Evolutionary conservation across 2,113 vertebrate species (phyloP), one percentile per base, ranked within the genome.

Genomic region (Cairina moschata): DNA sequence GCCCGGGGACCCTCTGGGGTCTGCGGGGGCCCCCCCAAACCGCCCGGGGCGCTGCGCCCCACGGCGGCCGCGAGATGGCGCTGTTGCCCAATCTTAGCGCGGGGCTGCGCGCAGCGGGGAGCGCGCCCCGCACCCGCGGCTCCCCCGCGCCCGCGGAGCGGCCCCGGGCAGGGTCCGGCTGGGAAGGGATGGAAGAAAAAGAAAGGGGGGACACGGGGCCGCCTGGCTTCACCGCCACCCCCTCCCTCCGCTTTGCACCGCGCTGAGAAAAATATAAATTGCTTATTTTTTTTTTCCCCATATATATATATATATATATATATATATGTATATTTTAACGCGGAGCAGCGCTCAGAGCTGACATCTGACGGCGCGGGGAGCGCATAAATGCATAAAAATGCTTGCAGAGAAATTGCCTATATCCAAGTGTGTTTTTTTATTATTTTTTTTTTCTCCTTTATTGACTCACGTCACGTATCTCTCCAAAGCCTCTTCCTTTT

Each of bases 381-480:
- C 1, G n/a, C 62, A 56, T 66, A 74, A 80, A 73, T 36, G 67
- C 67, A 13, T 68, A 62, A 86, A 91, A 86, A 86, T 11, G 63
- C 90, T 86, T 38, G 89, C 69, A 9, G 63, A 82, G 40, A 82
- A 91, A 86, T 76, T 32, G 55, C 90, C 63, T 56, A 3, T 82
- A 82, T 82, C 21, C 25, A 69, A 86, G 76, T 10, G 26, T 36
- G 44, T 1, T 10, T 23, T 40, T 34, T 22, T 55, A 42, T 17
- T 28, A 4, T 50, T 23, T 34, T 12, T 28, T 20, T 12, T 18
- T 32, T 34, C 8, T 52, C 73, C 56, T 76, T 92, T 87, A 87
- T 92, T 92, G 69, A 71, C 36, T 21, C 90, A n/a, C 32, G 9
- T 92, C 90, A 88, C 90, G 90, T 92, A 23, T 50, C 71, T 44